Percentiles rank a stretch among this genome's conserved stretches.
Evolutionary conservation across 2,888 invertebrate genomes (phyloP).

Genomic region (Machimus rusticus): DNA sequence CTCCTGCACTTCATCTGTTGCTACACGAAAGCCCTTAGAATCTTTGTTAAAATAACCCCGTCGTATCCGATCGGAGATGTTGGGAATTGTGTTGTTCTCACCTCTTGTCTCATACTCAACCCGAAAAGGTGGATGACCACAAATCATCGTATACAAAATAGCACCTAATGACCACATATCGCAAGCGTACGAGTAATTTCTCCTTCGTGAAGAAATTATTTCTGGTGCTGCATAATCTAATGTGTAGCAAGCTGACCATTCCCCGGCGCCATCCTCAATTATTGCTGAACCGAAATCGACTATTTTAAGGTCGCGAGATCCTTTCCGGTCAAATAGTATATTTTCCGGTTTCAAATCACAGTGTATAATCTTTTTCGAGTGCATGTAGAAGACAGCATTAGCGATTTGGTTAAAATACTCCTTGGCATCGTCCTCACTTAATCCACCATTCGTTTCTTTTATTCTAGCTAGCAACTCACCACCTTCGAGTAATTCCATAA

Average conservation of each 20-base stretch:
- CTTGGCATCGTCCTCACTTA: conserved; percentile 83
- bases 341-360: conserved; percentile 94
- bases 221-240: conserved; percentile 91
- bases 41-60: background rate
- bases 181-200: conserved; percentile 85
- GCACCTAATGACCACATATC: conserved; percentile 97
- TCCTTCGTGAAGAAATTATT: conserved; percentile 68
- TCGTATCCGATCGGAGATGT: conserved; percentile 57
- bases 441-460: conserved; percentile 69
- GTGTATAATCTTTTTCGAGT: conserved; percentile 84
- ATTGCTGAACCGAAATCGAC: conserved; percentile 96
- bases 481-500: conserved; percentile 84
- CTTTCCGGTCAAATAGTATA: conserved; percentile 65
- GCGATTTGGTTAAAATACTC: conserved; percentile 82
- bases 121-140: conserved; percentile 85
- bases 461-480: conserved; percentile 81
- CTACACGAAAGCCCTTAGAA: conserved; percentile 14
- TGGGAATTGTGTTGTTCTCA: conserved; percentile 63
- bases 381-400: conserved; percentile 85
- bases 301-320: conserved; percentile 72
- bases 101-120: conserved; percentile 48
- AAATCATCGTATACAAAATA: conserved; percentile 76
- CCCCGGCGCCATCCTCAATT: conserved; percentile 62
- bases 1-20: conserved; percentile 15
- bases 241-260: conserved; percentile 70